Base-by-base conservation (phyloP, 2,113 vertebrate genomes). In the Bos indicus region DNA sequence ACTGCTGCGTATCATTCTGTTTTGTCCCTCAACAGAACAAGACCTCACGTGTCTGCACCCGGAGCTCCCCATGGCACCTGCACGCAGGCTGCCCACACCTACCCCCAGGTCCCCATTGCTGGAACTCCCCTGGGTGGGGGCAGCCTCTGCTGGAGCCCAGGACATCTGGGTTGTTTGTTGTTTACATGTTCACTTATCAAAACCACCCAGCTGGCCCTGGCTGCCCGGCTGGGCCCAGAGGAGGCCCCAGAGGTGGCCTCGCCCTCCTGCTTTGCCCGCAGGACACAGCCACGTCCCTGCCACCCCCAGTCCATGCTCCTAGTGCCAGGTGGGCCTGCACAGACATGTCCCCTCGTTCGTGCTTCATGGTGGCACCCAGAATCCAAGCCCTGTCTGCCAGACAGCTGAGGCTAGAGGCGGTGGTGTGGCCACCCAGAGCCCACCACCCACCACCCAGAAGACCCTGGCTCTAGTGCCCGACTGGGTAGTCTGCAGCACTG, bases 101-200 rank as follows among this genome's bases (percentile, higher is more conserved):
- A 2, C 25, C 16, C 30, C 9, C 9, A 26, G 7, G 23, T 64
- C 19, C 5, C 48, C 33, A 64, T 19, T 19, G n/a, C 30, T 14
- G 16, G 52, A 9, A 2, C 23, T 43, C 14, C 23, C 43, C 6
- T 4, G 54, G 83, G 51, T 23, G 57, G 57, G 21, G 30, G 8
- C 17, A 33, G 52, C 25, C 80, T 48, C 51, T 33, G 1, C 6
- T 14, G 13, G 57, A 60, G 40, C 51, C 51, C 1, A 2, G 57
- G 15, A 7, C 6, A 0, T n/a, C 40, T 54, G 78, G 59, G 81
- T 15, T 59, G 74, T 82, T 83, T 94, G 86, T 59, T 81, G 85
- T 78, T 95, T 89, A 30, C 82, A 62, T 19, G 30, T 10, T 83
- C 43, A 23, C 54, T 98, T 98, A 98, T 98, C 95, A 92, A 33